Conservation (phyloP, 2,113 vertebrate species). For the Galbula dea region DNA sequence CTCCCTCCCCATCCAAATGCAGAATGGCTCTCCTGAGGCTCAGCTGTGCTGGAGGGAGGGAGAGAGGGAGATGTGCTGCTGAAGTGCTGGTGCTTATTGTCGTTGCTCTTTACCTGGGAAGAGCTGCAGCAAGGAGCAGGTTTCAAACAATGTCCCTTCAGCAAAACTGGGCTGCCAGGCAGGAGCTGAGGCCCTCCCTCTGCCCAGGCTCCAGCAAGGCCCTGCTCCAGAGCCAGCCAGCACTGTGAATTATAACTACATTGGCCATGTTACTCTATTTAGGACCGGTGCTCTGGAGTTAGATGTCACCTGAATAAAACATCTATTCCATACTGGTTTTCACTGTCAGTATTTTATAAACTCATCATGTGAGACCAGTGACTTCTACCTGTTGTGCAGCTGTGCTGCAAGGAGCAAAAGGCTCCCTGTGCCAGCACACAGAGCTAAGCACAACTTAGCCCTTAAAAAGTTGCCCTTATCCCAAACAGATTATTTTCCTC, state of each 20-base stretch:
- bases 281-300: neutral
- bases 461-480: neutral
- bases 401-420: neutral
- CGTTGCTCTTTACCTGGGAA: neutral
- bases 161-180: neutral
- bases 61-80: neutral
- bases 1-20: neutral
- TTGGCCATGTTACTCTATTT: neutral
- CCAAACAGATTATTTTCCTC: constrained; percentile 17
- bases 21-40: constrained; percentile 10
- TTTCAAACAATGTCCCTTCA: neutral
- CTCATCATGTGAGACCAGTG: neutral
- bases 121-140: neutral
- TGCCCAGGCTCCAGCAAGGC: constrained; percentile 11
- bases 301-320: constrained; percentile 13
- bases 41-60: neutral
- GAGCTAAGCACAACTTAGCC: neutral
- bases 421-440: neutral
- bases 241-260: neutral
- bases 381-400: neutral
- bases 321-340: neutral
- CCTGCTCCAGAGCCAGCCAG: neutral
- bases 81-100: neutral
- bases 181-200: neutral
- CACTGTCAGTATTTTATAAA: neutral